phyloP scores from a whole-genome alignment of 30 jellyfish, hydroid and myxozoan species.

The Aurelia aurita region DNA sequence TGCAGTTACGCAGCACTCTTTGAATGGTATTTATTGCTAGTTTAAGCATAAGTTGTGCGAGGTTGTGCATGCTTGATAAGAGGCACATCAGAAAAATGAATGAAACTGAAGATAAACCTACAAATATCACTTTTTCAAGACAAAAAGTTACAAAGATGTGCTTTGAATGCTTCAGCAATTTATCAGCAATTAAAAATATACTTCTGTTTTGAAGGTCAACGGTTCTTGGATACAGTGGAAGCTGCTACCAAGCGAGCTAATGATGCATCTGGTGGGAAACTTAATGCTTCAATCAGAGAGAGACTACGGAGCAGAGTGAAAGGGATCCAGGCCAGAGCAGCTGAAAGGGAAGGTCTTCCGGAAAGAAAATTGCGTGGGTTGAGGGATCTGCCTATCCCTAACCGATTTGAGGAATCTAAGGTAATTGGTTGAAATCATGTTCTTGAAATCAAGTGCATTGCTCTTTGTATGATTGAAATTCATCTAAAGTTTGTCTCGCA shows the following conservation, averaged over 20 bases:
- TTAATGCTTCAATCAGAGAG: conserved; percentile 89
- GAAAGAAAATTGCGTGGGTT: conserved; percentile 85
- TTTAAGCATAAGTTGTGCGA: no score
- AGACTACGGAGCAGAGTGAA: conserved; percentile 86
- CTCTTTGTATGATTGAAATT: no score
- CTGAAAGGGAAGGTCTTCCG: conserved; percentile 43
- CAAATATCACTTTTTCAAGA: background rate
- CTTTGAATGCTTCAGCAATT: no score
- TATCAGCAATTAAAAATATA: background rate
- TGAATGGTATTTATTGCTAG: no score
- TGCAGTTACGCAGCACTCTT: no score
- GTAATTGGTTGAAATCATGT: conserved; percentile 1
- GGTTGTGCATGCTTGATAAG: no score
- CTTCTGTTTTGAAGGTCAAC: conserved; percentile 7
- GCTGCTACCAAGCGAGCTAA: conserved; percentile 47
- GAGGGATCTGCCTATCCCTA: conserved; percentile 86
- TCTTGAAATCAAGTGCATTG: no score
- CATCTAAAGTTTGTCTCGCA: no score
- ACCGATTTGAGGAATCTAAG: conserved; percentile 75
- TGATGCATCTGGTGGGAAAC: conserved; percentile 56
- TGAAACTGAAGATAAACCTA: no score
- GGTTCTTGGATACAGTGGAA: conserved; percentile 22
- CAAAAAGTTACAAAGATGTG: background rate
- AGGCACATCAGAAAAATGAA: no score
- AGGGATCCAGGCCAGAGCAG: conserved; percentile 67